phyloP scores from a whole-genome alignment of 2,888 invertebrate genomes.

The Anaspis maculata region DNA sequence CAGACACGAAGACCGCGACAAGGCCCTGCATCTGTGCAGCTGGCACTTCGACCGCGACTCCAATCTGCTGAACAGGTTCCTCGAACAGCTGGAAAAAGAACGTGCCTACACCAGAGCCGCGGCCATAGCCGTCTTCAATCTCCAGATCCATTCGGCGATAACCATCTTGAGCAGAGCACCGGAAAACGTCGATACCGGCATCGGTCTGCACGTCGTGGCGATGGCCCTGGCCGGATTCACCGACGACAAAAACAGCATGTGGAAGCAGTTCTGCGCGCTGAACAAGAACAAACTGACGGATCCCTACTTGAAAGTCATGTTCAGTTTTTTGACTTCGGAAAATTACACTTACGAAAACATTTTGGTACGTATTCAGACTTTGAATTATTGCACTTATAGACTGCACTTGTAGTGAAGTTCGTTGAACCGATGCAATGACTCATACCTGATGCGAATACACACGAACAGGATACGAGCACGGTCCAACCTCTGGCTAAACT shows the following conservation, averaged over 20 bases:
- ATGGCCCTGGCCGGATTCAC: slow-evolving; percentile 81
- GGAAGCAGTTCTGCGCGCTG: slow-evolving; percentile 64
- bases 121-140: slow-evolving; percentile 84
- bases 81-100: slow-evolving; percentile 64
- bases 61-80: slow-evolving; percentile 46
- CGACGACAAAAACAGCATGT: slow-evolving; percentile 73
- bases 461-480: too few species aligned
- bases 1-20: slow-evolving; percentile 67
- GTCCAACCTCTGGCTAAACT: too few species aligned
- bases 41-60: slow-evolving; percentile 78
- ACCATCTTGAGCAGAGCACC: slow-evolving; percentile 75
- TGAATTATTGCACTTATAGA: background rate
- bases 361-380: slow-evolving; percentile 53
- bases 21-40: slow-evolving; percentile 79
- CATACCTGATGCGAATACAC: too few species aligned
- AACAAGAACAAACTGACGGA: slow-evolving; percentile 75
- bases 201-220: slow-evolving; percentile 56
- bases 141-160: slow-evolving; percentile 75
- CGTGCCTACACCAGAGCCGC: slow-evolving; percentile 76
- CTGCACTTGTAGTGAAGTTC: too few species aligned
- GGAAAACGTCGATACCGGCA: slow-evolving; percentile 23
- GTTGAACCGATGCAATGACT: too few species aligned
- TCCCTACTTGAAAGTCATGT: slow-evolving; percentile 84
- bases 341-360: slow-evolving; percentile 67
- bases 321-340: slow-evolving; percentile 81